phyloP scores from a whole-genome alignment of 2,113 vertebrate genomes.

The Triplophysa dalaica region DNA sequence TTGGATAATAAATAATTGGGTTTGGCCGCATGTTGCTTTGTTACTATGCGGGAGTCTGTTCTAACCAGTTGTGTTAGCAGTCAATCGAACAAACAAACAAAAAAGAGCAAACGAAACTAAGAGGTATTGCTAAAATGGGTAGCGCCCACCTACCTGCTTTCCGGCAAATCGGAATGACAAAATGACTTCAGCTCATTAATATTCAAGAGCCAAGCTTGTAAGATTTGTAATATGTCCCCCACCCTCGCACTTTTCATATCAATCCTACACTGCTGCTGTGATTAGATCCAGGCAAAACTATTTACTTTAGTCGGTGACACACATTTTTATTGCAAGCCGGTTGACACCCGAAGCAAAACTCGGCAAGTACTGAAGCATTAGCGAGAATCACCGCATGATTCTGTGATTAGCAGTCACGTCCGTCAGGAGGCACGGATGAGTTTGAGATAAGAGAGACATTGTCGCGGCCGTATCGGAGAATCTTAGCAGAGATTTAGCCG shows the following conservation, averaged over 20 bases:
- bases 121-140: too few species aligned
- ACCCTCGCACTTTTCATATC: conserved; percentile 14
- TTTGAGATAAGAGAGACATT: conserved; percentile 34
- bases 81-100: too few species aligned
- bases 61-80: too few species aligned
- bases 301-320: conserved; percentile 20
- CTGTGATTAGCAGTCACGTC: conserved; percentile 23
- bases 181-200: too few species aligned
- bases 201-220: too few species aligned
- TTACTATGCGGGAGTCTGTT: too few species aligned
- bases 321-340: conserved; percentile 2
- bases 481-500: conserved; percentile 20
- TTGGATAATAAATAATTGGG: too few species aligned
- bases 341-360: conserved; percentile 38
- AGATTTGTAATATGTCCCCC: neutral
- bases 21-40: too few species aligned
- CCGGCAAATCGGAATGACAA: too few species aligned
- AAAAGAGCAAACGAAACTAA: too few species aligned
- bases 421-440: conserved; percentile 10
- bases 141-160: too few species aligned
- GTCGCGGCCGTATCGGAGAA: conserved; percentile 20
- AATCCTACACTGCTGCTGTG: neutral
- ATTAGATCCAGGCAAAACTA: conserved; percentile 18
- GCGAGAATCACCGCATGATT: conserved; percentile 1
- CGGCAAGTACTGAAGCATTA: neutral